Evolutionary conservation across 2,888 invertebrate genomes (phyloP).

Genomic region (Stegana nigrithorax): DNA sequence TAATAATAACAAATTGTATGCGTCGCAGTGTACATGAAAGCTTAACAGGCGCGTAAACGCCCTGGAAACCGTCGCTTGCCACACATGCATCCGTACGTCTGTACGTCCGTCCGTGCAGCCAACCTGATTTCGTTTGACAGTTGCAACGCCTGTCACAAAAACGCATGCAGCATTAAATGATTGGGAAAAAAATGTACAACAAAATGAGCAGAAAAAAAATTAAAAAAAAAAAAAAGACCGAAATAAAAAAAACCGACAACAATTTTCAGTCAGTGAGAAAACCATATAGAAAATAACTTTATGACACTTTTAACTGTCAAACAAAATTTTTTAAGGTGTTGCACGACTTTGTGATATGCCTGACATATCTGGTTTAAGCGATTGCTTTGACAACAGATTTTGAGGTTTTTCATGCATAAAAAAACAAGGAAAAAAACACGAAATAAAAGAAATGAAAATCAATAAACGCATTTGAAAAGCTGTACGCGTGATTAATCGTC

Average conservation of each 20-base stretch:
- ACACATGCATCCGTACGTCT: no score
- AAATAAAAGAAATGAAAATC: not conserved
- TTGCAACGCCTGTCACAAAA: constrained; percentile 14
- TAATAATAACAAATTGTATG: constrained; percentile 33
- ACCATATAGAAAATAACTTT: constrained; percentile 11
- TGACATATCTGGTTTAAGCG: constrained; percentile 14
- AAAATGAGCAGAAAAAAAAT: no score
- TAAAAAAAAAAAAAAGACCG: not conserved
- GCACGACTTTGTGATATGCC: constrained; percentile 13
- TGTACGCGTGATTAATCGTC: no score
- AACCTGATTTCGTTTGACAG: constrained; percentile 13
- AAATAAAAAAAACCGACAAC: not conserved
- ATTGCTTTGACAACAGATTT: not conserved
- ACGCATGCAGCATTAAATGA: not conserved
- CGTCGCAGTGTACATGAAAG: constrained; percentile 12
- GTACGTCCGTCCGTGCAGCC: no score
- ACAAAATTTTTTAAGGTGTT: constrained; percentile 3
- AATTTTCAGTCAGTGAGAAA: no score
- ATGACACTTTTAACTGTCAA: constrained; percentile 16
- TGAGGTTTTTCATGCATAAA: not conserved
- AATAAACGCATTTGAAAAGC: no score
- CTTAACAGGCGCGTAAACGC: constrained; percentile 19
- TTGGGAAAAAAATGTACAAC: no score
- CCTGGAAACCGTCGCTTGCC: constrained; percentile 10
- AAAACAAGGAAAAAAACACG: not conserved